A percentile compares a stretch with the other conserved stretches of the same genome.
Evolutionary conservation across 2,888 invertebrate genomes (phyloP).

Genomic region (Drepanosiphum platanoidis): DNA sequence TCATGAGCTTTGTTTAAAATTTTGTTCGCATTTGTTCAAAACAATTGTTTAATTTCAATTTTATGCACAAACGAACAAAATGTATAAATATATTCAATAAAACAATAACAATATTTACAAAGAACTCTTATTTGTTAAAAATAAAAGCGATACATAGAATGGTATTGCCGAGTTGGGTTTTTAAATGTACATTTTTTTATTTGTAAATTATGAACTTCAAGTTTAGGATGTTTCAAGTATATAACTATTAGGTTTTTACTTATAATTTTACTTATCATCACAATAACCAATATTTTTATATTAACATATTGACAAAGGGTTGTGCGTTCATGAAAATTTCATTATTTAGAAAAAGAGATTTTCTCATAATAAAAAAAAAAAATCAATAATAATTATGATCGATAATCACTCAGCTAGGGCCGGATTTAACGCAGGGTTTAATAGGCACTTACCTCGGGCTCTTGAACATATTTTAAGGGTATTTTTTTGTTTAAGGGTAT

Average conservation of each 20-base stretch:
- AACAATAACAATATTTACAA: slow-evolving; percentile 52
- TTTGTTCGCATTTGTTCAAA: slow-evolving; percentile 31
- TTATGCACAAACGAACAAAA: slow-evolving; percentile 43
- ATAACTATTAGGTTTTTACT: background rate
- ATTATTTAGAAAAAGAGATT: background rate
- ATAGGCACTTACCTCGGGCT: background rate
- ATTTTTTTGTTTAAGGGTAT: background rate
- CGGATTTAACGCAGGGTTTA: background rate
- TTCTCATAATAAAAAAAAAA: background rate
- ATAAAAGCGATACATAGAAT: slow-evolving; percentile 6
- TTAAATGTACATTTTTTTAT: background rate
- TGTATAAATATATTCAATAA: slow-evolving; percentile 39
- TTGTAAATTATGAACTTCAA: background rate
- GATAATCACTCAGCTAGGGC: background rate
- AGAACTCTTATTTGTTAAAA: background rate
- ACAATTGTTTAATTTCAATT: slow-evolving; percentile 24
- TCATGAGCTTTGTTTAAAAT: slow-evolving; percentile 55
- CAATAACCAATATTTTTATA: background rate
- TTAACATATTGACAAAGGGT: background rate
- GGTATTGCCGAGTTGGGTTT: slow-evolving; percentile 10
- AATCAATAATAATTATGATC: background rate
- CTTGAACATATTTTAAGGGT: background rate
- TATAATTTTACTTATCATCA: background rate
- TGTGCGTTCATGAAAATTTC: background rate
- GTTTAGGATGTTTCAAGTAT: background rate